These are phyloP conservation scores for Indri indri DNA, from an alignment of 2,113 vertebrate genomes.

Conservation along the genomic window DNA sequence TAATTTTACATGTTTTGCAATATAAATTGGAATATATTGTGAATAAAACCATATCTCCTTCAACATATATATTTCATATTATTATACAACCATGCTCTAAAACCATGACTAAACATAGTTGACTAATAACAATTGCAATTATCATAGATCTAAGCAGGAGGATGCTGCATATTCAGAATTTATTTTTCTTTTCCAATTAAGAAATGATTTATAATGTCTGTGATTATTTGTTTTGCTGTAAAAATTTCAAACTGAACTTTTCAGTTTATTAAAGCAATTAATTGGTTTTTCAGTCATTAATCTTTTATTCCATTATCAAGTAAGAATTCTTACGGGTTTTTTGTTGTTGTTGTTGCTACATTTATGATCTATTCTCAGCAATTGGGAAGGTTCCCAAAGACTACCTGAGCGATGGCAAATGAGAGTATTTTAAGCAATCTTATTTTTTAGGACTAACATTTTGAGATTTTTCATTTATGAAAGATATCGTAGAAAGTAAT, in stretches of 20 bases:
- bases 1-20: background rate
- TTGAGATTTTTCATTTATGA: background rate
- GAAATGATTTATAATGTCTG: background rate
- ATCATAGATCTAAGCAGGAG: background rate
- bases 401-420: background rate
- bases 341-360: background rate
- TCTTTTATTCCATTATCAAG: background rate
- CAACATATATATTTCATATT: background rate
- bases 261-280: constrained; percentile 31
- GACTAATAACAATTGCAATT: background rate
- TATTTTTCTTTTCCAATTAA: constrained; percentile 42
- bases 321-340: background rate
- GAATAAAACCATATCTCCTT: background rate
- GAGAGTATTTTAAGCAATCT: background rate
- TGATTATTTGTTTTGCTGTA: background rate
- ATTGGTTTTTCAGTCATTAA: background rate
- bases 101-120: background rate
- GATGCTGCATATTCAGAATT: background rate
- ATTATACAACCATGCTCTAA: background rate
- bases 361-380: background rate
- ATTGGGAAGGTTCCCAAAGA: background rate
- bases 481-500: background rate
- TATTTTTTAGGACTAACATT: background rate
- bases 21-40: background rate
- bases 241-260: background rate